phyloP scores from a whole-genome alignment of 2,888 invertebrate species.

The Agonopterix arenella region DNA sequence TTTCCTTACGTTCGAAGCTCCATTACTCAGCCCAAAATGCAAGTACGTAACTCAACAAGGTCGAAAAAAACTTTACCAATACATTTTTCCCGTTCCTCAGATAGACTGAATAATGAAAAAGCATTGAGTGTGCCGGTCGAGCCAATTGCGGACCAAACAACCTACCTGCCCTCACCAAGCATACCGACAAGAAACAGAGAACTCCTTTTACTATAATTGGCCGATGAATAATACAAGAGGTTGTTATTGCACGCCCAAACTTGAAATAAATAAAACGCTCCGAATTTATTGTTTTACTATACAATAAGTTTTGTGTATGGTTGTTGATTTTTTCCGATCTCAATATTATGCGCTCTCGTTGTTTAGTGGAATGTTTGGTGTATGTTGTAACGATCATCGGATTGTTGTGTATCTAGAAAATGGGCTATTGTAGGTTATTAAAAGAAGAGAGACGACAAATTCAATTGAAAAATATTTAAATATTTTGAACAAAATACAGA shows the following conservation, averaged over 20 bases:
- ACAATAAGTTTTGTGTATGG: background rate
- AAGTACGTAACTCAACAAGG: too few species aligned
- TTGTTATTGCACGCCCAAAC: slow-evolving; percentile 62
- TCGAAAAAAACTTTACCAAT: background rate
- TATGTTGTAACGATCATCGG: too few species aligned
- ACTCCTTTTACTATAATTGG: slow-evolving; percentile 75
- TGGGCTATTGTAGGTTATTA: too few species aligned
- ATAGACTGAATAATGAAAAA: background rate
- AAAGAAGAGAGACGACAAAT: too few species aligned
- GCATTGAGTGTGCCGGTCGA: background rate
- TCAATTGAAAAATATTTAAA: too few species aligned
- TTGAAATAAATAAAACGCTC: slow-evolving; percentile 39
- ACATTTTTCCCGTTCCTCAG: background rate
- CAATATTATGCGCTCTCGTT: too few species aligned
- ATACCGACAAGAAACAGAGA: slow-evolving; percentile 46
- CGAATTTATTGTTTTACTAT: slow-evolving; percentile 4
- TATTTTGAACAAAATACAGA: too few species aligned
- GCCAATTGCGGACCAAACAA: background rate
- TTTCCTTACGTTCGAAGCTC: too few species aligned
- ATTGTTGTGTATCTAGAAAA: too few species aligned
- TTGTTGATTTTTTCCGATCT: too few species aligned
- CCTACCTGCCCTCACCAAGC: slow-evolving; percentile 17
- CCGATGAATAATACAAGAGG: slow-evolving; percentile 75
- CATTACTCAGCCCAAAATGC: too few species aligned
- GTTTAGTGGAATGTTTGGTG: too few species aligned